Percentiles rank a stretch among this genome's conserved stretches.
Conservation (phyloP, 1,140 invertebrate species). For the Bombus confusus region DNA sequence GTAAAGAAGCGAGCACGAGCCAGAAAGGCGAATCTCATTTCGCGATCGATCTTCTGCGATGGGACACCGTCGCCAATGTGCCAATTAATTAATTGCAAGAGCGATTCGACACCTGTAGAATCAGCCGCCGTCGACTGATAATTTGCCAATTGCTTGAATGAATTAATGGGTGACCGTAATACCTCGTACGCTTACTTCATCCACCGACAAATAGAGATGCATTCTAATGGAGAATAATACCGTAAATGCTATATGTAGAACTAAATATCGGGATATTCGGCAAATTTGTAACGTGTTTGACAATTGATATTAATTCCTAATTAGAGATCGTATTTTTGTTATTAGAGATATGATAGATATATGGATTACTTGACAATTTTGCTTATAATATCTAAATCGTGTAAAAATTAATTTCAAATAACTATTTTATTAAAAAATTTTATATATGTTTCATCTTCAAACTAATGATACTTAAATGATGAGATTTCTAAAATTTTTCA, state of each 20-base stretch:
- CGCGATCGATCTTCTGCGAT: not conserved
- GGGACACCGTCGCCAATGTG: not conserved
- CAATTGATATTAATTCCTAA: not conserved
- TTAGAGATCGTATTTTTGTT: too few species aligned
- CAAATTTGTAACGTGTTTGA: not conserved
- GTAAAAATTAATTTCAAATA: too few species aligned
- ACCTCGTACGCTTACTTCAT: not conserved
- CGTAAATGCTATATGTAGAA: not conserved
- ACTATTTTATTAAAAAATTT: too few species aligned
- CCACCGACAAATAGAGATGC: not conserved
- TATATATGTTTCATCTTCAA: too few species aligned
- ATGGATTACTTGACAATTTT: too few species aligned
- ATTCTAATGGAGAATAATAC: not conserved
- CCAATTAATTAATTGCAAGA: conserved; percentile 40
- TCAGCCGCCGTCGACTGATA: conserved; percentile 6
- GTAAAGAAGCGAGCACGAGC: not conserved
- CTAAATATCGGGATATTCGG: not conserved
- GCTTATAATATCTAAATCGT: too few species aligned
- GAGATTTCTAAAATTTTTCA: too few species aligned
- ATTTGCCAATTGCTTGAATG: conserved; percentile 24
- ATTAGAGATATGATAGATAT: too few species aligned
- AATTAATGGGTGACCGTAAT: conserved; percentile 11
- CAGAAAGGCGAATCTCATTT: not conserved
- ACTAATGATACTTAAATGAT: too few species aligned
- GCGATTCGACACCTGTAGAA: conserved; percentile 30